phyloP scores from a whole-genome alignment of 2,797 vertebrate genomes.

The Sternarchorhynchus goeldii region DNA sequence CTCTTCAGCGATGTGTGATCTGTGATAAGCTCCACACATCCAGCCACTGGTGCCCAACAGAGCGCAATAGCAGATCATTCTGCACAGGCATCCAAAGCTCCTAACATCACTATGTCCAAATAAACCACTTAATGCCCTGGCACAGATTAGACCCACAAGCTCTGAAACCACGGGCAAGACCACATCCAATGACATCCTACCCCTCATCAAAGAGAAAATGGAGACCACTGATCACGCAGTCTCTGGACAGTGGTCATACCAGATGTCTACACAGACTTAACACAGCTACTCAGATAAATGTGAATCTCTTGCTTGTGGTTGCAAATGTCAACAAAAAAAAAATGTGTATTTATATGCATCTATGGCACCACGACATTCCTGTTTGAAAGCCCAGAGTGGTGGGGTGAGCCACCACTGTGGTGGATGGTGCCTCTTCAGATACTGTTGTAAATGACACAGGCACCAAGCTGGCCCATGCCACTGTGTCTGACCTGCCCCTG shows the following conservation, averaged over 20 bases:
- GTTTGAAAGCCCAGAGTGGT: neutral
- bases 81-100: constrained; percentile 64
- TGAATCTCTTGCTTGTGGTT: neutral
- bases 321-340: neutral
- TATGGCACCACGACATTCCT: neutral
- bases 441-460: neutral
- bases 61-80: constrained; percentile 31
- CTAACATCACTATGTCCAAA: constrained; percentile 69
- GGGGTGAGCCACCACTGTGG: neutral
- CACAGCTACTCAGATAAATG: too few relatives aligned
- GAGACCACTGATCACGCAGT: constrained; percentile 20
- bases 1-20: constrained; percentile 26
- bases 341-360: too few relatives aligned
- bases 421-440: neutral
- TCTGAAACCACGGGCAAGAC: neutral
- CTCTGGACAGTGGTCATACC: neutral
- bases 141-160: constrained; percentile 68
- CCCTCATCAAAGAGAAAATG: constrained; percentile 19
- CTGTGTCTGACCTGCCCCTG: constrained; percentile 58
- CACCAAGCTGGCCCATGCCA: constrained; percentile 59
- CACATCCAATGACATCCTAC: constrained; percentile 58
- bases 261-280: neutral
- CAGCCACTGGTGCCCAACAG: constrained; percentile 32
- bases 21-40: constrained; percentile 21
- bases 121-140: constrained; percentile 74